Evolutionary conservation across 2,797 vertebrate species (phyloP), one percentile per base, ranked within the genome.

Genomic region (Petrocephalus schoutedeni): DNA sequence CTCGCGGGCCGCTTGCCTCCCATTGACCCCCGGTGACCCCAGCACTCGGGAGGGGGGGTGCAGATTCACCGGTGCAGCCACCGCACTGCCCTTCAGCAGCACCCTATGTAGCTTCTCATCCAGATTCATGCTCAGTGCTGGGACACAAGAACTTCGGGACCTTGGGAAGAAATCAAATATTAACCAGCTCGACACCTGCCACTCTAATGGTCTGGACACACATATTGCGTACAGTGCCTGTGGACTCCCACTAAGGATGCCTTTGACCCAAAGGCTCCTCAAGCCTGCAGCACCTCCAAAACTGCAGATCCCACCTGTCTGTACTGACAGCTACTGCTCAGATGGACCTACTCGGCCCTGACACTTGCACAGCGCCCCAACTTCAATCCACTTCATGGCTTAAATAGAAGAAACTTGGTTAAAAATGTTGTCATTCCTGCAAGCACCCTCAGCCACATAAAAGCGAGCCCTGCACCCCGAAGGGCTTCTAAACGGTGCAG

Each of bases 21-120:
- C 94, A 14, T 95, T 92, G 86, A 90, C 41, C 45, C 88, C 94
- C 2, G 94, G 91, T 9, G 91, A 41, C n/a, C 89, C 90, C 94
- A 96, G 94, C 91, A 93, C 94, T 94, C 96, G 95, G 93, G 95
- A 74, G 3, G 90, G 86, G 32, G 96, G 94, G 92, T 96, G 96
- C 93, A 97, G 95, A 88, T 95, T 95, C 92, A 28, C 28, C 28
- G 28, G 28, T 28, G 28, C 28, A 28, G 95, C 94, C 91, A 96
- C 96, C 93, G 96, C 96, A 90, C 97, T 96, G 96, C 97, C 98
- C 96, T 98, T 99, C 93, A 99, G 96, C 96, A 99, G 97, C 94
- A 99, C 97, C 91, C 97, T 97, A 93, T 98, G 97, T 94, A 99
- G 94, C 94, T 98, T 99, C 95, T 98, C 97, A 94, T 98, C 98